Base-by-base conservation (phyloP, 2,797 vertebrate genomes). In the Apogon hyalosoma region DNA sequence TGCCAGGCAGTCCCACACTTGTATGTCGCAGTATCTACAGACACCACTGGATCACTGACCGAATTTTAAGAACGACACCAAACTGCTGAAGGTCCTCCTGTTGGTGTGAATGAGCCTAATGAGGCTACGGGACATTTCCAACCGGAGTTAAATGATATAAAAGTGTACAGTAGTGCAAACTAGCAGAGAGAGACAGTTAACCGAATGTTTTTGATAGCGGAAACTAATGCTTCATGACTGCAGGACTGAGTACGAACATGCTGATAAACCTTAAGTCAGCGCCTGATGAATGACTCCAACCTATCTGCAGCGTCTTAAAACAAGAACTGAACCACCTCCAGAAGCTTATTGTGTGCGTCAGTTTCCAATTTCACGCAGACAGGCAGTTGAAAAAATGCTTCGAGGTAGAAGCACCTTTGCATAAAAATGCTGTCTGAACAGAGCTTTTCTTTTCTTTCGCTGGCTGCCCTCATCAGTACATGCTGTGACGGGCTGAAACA, bases 151-250 rank as follows among this genome's bases (percentile, higher is more conserved):
- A 55, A 59, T 40, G 11, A 71, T 39, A 71, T 40, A 75, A 71
- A 77, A 64, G 68, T 64, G 49, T 69, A 77, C 59, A 79, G 60
- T 65, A 82, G 89, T 90, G 88, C 87, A 85, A 90, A 86, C 74
- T 81, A 80, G 77, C 75, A 68, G 51, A 82, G 66, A 79, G 47
- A 64, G 61, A 28, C 54, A 41, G 16, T 40, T 19, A 40, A 42
- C 57, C 15, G 14, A 69, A 67, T 45, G 61, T 39, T 36, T 71
- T 57, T 31, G 49, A 47, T 19, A 21, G 76, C 28, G 24, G 16
- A 56, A 57, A 59, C 60, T 0, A 62, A 62, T 39, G n/a, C 51
- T 16, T 58, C 47, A 57, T 55, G 66, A 63, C 56, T 19, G 41
- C 15, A 13, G 18, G 11, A 52, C 21, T 43, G n/a, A 21, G 61